Conservation (phyloP, 2,113 vertebrate species). For the human region DNA sequence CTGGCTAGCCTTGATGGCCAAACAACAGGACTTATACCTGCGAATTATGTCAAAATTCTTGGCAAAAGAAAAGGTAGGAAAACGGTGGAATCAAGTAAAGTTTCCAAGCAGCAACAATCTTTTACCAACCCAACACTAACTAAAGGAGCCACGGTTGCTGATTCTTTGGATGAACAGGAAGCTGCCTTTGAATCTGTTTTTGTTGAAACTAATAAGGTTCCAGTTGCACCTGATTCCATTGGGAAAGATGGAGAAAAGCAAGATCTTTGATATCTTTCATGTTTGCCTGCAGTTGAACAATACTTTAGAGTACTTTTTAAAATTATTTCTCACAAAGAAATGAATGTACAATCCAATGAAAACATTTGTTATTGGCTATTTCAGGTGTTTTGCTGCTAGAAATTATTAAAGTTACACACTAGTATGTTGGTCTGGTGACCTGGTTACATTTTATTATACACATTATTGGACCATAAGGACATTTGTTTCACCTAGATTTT, state of each 20-base stretch:
- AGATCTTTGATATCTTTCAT: conserved; percentile 86
- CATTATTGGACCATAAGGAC: conserved; percentile 57
- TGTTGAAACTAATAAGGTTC: conserved; percentile 83
- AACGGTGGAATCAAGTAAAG: conserved; percentile 84
- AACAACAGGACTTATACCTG: conserved; percentile 93
- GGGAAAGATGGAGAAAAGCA: conserved; percentile 84
- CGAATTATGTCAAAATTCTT: conserved; percentile 96
- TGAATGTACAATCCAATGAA: conserved; percentile 72
- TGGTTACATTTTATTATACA: conserved; percentile 47
- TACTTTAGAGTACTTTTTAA: conserved; percentile 72
- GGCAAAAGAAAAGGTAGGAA: conserved; percentile 94
- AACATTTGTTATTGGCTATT: conserved; percentile 75
- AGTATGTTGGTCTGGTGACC: conserved; percentile 61
- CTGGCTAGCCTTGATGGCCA: conserved; percentile 94
- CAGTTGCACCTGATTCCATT: conserved; percentile 72
- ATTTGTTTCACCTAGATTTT: conserved; percentile 55
- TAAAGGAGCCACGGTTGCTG: conserved; percentile 70
- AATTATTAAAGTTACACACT: conserved; percentile 72
- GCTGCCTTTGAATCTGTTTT: conserved; percentile 92
- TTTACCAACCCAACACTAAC: conserved; percentile 67
- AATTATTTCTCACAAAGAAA: conserved; percentile 74
- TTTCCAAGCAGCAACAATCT: conserved; percentile 80
- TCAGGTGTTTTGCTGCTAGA: conserved; percentile 77
- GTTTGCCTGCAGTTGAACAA: conserved; percentile 66
- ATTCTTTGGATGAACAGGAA: conserved; percentile 84